phyloP scores from a whole-genome alignment of 2,797 vertebrate genomes.

The Phataginus tetradactyla region DNA sequence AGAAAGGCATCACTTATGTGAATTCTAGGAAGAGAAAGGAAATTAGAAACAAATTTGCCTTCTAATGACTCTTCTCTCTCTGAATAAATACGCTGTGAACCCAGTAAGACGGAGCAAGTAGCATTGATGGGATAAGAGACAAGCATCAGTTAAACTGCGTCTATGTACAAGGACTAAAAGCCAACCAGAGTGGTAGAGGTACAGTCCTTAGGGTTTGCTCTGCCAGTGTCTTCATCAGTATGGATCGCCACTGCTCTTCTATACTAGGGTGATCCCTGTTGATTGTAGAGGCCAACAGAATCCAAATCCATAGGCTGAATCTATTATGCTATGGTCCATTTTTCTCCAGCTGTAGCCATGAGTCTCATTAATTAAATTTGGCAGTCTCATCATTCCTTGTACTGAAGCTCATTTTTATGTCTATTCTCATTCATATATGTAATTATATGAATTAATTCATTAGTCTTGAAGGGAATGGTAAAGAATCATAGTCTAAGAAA shows the following conservation, averaged over 20 bases:
- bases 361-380: slow-evolving; percentile 1
- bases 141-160: not conserved
- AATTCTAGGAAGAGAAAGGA: not conserved
- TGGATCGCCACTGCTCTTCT: not conserved
- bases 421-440: not conserved
- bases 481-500: not conserved
- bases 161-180: not conserved
- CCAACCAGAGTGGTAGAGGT: not conserved
- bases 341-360: not conserved
- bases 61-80: not conserved
- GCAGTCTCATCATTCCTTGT: not conserved
- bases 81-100: not conserved
- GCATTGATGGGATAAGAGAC: not conserved
- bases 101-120: not conserved
- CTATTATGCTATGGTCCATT: not conserved
- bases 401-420: not conserved
- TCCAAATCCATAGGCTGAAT: not conserved
- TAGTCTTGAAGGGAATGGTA: not conserved
- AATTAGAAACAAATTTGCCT: not conserved
- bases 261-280: not conserved
- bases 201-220: not conserved
- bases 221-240: not conserved
- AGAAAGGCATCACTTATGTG: not conserved
- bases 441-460: not conserved
- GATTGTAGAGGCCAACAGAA: not conserved